Conservation (phyloP, 2,888 invertebrate species). For the Cylindroiulus punctatus region DNA sequence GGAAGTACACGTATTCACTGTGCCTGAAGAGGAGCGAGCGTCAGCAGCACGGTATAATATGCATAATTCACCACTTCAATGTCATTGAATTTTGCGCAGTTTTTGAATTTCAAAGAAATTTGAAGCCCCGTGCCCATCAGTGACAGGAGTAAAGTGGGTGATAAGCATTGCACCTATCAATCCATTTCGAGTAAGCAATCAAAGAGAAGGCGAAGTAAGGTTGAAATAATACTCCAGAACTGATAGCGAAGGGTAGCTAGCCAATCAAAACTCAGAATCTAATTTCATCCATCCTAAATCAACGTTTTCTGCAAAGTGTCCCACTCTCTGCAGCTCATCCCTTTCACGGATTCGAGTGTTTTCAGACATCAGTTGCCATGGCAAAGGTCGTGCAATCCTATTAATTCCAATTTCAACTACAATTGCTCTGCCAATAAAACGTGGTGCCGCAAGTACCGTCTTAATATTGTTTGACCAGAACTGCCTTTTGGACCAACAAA, state of each 20-base stretch:
- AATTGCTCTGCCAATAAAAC: conserved; percentile 36
- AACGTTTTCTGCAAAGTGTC: not conserved
- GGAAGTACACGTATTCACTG: too few species aligned
- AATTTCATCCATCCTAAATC: not conserved
- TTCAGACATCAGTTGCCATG: conserved; percentile 6
- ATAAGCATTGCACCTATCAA: not conserved
- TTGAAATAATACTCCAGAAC: not conserved
- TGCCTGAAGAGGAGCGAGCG: too few species aligned
- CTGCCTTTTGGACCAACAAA: not conserved
- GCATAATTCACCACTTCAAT: too few species aligned
- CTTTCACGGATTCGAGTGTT: not conserved
- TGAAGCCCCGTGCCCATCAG: not conserved
- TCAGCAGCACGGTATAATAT: too few species aligned
- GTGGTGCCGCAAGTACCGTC: not conserved
- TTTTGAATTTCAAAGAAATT: too few species aligned
- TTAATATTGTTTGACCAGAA: conserved; percentile 26
- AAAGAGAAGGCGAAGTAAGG: not conserved
- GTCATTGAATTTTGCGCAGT: too few species aligned
- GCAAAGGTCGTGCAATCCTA: not conserved
- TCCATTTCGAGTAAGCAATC: not conserved
- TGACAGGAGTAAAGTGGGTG: not conserved
- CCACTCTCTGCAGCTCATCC: not conserved
- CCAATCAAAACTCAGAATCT: not conserved
- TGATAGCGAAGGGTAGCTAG: conserved; percentile 5
- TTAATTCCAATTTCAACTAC: conserved; percentile 35